Base-by-base conservation (phyloP, 2,888 invertebrate genomes). In the Lepetodrilus schrolli region DNA sequence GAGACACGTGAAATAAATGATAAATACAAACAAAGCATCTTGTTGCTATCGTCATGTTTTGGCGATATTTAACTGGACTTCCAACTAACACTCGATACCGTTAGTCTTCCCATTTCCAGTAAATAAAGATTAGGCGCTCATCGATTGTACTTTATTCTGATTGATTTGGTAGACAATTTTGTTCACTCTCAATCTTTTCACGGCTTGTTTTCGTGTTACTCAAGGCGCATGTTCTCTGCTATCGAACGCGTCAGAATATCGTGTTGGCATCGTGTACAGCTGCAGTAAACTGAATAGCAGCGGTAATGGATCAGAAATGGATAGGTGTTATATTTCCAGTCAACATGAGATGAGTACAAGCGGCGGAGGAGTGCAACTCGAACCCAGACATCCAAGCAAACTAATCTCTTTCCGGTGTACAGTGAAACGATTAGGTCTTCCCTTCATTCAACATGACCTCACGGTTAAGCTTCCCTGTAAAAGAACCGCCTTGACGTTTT, bases 151-250 rank as follows among this genome's bases (percentile, higher is more conserved):
- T 58, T 23, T 58, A n/a, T 58, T 58, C 34, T 58, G 58, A 58
- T 58, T 58, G 58, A 58, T 58, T 58, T 30, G 58, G 58, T 26
- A 58, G 58, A 58, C 58, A 21, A 58, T 23, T 58, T 58, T 58
- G 58, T 58, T 30, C 58, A 34, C 34, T 30, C 34, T 58, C 34
- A 26, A n/a, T 58, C n/a, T 30, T 30, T 30, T 21, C 8, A 58
- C 17, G 51, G 30, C 13, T 10, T 43, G 3, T 43, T 43, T 17
- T 10, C 30, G 2, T 4, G 30, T 58, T 30, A n/a, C 30, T 30
- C 58, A 17, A 5, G 17, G 58, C 26, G n/a, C 58, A 8, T 23
- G 30, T 1, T 2, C 13, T 34, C 7, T 7, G n/a, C 17, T 30
- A 58, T 30, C 34, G 58, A 58, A 13, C 13, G 8, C 58, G 17